Evolutionary conservation across 2,888 invertebrate species (phyloP).

Genomic region (Cylindroiulus punctatus): DNA sequence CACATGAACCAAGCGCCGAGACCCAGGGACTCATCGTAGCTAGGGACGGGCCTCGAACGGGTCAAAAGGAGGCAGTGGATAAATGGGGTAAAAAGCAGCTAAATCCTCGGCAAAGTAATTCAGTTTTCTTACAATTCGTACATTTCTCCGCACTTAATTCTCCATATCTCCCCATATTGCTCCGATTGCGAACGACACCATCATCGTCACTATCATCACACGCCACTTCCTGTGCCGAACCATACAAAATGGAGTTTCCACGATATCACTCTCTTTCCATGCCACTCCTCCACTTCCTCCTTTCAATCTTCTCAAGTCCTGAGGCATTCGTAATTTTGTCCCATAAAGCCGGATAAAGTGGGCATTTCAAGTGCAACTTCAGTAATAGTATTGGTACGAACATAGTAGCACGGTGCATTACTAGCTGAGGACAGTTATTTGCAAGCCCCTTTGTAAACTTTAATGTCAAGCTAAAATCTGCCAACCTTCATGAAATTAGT

Average conservation of each 20-base stretch:
- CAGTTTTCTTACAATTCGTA: background rate
- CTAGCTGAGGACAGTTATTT: background rate
- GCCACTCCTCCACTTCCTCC: constrained; percentile 40
- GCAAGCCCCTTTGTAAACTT: background rate
- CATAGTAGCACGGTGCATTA: constrained; percentile 21
- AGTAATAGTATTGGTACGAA: background rate
- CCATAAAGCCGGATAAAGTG: background rate
- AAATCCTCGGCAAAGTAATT: background rate
- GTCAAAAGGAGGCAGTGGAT: constrained; percentile 45
- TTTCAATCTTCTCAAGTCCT: constrained; percentile 43
- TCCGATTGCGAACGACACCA: constrained; percentile 27
- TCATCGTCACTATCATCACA: constrained; percentile 45
- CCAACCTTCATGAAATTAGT: background rate
- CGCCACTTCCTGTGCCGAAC: constrained; percentile 25
- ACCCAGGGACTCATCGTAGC: constrained; percentile 11
- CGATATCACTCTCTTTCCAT: constrained; percentile 19
- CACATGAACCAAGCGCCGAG: constrained; percentile 11
- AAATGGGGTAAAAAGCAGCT: constrained; percentile 36
- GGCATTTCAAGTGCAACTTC: constrained; percentile 19
- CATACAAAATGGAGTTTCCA: background rate
- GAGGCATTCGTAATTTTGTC: constrained; percentile 10
- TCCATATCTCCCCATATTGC: background rate
- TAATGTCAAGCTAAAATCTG: background rate
- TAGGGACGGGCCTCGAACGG: constrained; percentile 11
- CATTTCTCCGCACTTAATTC: background rate